Percentiles rank a stretch among this genome's conserved stretches.
Conservation (phyloP, 2,113 vertebrate species). For the Dendrocopos noguchii region DNA sequence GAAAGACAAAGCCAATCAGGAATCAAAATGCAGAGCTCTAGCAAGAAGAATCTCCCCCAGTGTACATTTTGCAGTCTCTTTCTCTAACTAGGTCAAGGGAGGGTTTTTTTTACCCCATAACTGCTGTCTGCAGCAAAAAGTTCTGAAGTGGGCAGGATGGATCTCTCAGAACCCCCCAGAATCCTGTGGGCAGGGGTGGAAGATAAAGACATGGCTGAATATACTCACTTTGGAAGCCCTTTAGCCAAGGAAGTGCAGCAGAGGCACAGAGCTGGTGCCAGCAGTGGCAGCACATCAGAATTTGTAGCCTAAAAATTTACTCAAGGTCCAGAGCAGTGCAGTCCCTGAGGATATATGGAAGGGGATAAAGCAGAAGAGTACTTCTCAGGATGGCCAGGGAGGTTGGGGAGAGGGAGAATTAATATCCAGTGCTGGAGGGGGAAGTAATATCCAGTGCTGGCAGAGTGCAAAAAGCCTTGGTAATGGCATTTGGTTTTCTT, state of each 20-base stretch:
- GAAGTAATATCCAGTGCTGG: background rate
- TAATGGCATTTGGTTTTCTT: background rate
- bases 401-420: accelerated
- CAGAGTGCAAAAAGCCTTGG: background rate
- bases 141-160: background rate
- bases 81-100: background rate
- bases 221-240: background rate
- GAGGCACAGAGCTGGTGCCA: background rate
- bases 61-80: background rate
- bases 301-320: background rate
- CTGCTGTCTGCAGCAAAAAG: background rate
- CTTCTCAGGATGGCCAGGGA: background rate
- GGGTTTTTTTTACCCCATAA: background rate
- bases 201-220: background rate
- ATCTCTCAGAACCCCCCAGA: background rate
- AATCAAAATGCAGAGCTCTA: slow-evolving; percentile 4
- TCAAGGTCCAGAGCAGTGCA: background rate
- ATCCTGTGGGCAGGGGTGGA: background rate
- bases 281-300: background rate
- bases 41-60: background rate
- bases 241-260: background rate
- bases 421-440: background rate
- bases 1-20: slow-evolving; percentile 44
- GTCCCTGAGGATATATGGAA: background rate
- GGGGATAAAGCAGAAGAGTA: background rate